Conservation (phyloP, 2,113 vertebrate species). For the Triplophysa siluroides region DNA sequence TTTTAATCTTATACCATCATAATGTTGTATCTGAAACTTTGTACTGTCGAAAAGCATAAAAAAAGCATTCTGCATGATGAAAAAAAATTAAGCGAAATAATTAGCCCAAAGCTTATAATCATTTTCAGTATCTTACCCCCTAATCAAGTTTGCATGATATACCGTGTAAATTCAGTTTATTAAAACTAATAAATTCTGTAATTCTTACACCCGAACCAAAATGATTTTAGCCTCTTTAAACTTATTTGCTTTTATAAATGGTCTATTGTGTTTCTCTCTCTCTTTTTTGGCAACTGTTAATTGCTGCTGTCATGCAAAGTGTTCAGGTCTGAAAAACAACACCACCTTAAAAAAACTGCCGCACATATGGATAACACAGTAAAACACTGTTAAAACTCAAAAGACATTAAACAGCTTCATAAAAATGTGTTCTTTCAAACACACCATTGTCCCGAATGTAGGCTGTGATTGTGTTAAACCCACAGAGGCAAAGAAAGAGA, state of each 20-base stretch:
- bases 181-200: not conserved
- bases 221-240: not conserved
- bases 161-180: not conserved
- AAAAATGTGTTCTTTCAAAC: constrained; percentile 20
- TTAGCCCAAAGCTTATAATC: no score
- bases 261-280: not conserved
- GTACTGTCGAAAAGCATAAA: no score
- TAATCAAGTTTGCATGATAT: not conserved
- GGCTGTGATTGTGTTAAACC: not conserved
- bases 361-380: not conserved
- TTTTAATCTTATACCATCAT: no score
- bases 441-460: not conserved
- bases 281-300: not conserved
- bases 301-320: not conserved
- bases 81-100: no score
- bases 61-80: not conserved
- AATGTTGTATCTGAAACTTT: no score
- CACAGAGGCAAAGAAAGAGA: constrained; percentile 1
- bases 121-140: not conserved
- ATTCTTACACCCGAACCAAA: not conserved
- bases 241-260: not conserved
- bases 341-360: not conserved
- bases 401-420: not conserved
- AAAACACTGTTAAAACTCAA: not conserved
- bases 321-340: not conserved